A percentile compares a stretch with the other conserved stretches of the same genome.
Conservation (phyloP, 2,797 vertebrate genomes). For the Acrocephalus scirpaceus region DNA sequence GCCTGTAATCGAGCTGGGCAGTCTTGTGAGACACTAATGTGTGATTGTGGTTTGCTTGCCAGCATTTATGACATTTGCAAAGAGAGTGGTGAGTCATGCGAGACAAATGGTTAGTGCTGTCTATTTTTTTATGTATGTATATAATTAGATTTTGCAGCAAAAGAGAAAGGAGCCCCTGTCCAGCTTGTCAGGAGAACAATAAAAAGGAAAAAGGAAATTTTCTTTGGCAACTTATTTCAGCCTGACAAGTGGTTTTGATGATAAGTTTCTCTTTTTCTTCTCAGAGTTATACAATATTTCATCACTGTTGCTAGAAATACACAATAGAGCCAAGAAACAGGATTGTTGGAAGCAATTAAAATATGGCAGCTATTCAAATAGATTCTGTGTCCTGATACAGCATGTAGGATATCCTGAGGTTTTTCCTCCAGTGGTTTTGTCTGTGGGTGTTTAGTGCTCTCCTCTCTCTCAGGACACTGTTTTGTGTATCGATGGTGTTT, state of each 20-base stretch:
- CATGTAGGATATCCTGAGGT: not conserved
- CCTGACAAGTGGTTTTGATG: not conserved
- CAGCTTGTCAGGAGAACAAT: slow-evolving; percentile 16
- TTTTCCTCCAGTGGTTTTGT: not conserved
- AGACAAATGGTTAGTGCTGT: slow-evolving; percentile 38
- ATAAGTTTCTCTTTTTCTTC: not conserved
- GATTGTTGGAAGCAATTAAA: not conserved
- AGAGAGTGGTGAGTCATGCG: slow-evolving; percentile 47
- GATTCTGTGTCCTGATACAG: not conserved
- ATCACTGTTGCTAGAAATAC: not conserved
- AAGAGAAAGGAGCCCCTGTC: slow-evolving; percentile 11
- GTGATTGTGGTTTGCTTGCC: slow-evolving; percentile 32
- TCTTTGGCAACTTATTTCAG: not conserved
- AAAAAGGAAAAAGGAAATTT: not conserved
- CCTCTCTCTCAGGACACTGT: not conserved
- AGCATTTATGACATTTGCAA: slow-evolving; percentile 56
- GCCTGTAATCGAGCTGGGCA: not conserved
- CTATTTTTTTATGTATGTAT: slow-evolving; percentile 16
- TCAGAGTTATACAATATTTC: not conserved
- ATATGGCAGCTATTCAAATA: not conserved
- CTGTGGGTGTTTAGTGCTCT: not conserved
- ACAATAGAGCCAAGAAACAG: not conserved
- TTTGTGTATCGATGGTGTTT: not conserved
- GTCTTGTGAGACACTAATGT: slow-evolving; percentile 33
- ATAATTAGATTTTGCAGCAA: slow-evolving; percentile 42